Conservation (phyloP, 2,888 invertebrate species). For the Drosophila meridionalis region DNA sequence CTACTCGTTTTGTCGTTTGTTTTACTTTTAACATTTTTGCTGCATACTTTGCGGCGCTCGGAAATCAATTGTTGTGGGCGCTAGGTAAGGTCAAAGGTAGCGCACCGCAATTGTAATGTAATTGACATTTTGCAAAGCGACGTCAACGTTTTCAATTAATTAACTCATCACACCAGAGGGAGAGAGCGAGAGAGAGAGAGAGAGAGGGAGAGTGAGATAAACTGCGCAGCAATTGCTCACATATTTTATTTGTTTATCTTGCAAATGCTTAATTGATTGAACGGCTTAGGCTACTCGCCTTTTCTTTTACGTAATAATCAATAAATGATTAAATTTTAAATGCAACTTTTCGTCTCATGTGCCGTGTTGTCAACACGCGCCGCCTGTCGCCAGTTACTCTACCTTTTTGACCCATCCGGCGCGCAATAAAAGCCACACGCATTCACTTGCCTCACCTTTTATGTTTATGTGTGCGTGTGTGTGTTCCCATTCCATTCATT, state of each 20-base stretch:
- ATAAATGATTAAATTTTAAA: slow-evolving; percentile 28
- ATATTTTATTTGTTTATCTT: neutral
- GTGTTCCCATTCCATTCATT: slow-evolving; percentile 9
- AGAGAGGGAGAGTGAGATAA: neutral
- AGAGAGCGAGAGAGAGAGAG: neutral
- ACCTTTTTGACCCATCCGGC: slow-evolving; percentile 21
- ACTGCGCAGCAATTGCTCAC: neutral
- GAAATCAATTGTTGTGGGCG: slow-evolving; percentile 58
- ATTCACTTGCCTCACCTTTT: slow-evolving; percentile 58
- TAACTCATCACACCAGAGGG: slow-evolving; percentile 2
- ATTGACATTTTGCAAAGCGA: slow-evolving; percentile 59
- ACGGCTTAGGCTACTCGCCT: neutral
- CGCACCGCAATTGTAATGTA: slow-evolving; percentile 37
- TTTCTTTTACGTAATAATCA: slow-evolving; percentile 16
- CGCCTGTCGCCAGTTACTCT: slow-evolving; percentile 66
- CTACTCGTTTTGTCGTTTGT: slow-evolving; percentile 35
- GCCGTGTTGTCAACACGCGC: slow-evolving; percentile 66
- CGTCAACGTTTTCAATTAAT: slow-evolving; percentile 23
- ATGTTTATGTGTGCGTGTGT: neutral
- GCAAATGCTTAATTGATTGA: neutral
- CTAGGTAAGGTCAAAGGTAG: slow-evolving; percentile 63
- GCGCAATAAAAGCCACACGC: slow-evolving; percentile 76
- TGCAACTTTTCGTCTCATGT: slow-evolving; percentile 26
- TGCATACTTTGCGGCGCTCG: slow-evolving; percentile 51
- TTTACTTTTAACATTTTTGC: slow-evolving; percentile 37